These are phyloP conservation scores for Malacoraja senta DNA, from an alignment of 2,797 vertebrate genomes.

Conservation along the genomic window DNA sequence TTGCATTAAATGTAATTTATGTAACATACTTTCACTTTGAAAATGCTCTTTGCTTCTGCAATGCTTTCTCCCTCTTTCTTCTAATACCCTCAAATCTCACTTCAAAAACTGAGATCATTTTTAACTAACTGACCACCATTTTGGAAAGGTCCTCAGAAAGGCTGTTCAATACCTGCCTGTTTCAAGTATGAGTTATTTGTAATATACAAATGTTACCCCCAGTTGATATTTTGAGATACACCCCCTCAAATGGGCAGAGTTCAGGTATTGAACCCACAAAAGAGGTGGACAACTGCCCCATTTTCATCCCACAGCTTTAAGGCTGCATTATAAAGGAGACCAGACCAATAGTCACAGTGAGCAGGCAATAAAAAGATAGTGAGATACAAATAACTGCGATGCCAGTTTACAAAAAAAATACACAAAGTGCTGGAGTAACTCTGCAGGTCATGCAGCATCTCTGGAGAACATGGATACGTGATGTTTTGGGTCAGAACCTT, in stretches of 20 bases:
- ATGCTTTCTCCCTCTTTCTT: neutral
- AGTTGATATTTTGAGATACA: neutral
- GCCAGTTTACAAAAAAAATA: no score
- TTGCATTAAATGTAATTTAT: neutral
- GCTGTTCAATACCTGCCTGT: neutral
- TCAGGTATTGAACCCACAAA: no score
- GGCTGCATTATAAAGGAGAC: no score
- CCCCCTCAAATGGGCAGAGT: neutral
- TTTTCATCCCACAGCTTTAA: no score
- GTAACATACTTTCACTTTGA: neutral
- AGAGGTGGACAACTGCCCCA: neutral
- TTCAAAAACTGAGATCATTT: neutral
- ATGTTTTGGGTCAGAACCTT: no score
- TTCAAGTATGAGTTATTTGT: neutral
- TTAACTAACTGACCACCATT: neutral
- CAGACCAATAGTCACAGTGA: no score
- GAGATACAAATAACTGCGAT: no score
- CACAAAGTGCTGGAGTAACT: no score
- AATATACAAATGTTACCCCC: neutral
- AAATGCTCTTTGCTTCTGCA: neutral
- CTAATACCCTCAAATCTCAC: neutral
- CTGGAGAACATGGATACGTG: no score
- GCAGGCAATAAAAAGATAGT: no score
- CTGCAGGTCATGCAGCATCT: no score
- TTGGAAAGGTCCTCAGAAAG: neutral